These are phyloP conservation scores for Notolepis coatsorum DNA, from an alignment of 2,797 vertebrate genomes.

Conservation along the genomic window DNA sequence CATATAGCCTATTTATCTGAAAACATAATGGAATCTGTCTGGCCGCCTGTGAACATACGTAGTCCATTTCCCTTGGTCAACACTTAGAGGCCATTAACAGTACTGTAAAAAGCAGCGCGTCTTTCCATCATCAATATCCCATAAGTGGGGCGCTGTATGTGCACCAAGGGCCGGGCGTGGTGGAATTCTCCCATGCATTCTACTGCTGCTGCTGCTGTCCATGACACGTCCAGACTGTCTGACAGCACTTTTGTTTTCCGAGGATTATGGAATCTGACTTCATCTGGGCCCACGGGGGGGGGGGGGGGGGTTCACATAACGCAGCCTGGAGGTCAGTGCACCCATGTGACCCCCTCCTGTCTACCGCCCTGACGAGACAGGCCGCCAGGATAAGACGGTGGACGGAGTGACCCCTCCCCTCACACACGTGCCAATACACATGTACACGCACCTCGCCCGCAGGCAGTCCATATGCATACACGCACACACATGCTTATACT, in stretches of 20 bases:
- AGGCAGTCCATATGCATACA: conserved; percentile 12
- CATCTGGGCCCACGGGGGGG: conserved; percentile 73
- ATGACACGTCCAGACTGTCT: conserved; percentile 72
- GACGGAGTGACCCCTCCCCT: conserved; percentile 36
- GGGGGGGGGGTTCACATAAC: conserved; percentile 77
- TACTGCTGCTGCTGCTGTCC: conserved; percentile 37
- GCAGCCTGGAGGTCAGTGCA: conserved; percentile 74
- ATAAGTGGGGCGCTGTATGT: conserved; percentile 62
- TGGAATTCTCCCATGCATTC: conserved; percentile 65
- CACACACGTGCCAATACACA: conserved; percentile 11
- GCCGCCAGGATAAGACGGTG: conserved; percentile 41
- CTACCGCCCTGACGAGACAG: conserved; percentile 34
- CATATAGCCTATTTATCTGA: conserved; percentile 59
- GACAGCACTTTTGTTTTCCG: conserved; percentile 84
- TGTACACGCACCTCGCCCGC: conserved; percentile 5
- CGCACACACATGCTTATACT: conserved; percentile 9
- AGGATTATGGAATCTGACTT: conserved; percentile 86
- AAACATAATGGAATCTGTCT: conserved; percentile 11
- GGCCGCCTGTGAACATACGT: conserved; percentile 44
- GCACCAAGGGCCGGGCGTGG: conserved; percentile 21
- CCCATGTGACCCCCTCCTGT: conserved; percentile 63
- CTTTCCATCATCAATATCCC: conserved; percentile 75
- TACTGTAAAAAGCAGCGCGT: conserved; percentile 46
- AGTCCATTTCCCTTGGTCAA: conserved; percentile 54
- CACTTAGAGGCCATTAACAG: conserved; percentile 78